Conservation (phyloP, 2,113 vertebrate species). For the Diadophis punctatus region DNA sequence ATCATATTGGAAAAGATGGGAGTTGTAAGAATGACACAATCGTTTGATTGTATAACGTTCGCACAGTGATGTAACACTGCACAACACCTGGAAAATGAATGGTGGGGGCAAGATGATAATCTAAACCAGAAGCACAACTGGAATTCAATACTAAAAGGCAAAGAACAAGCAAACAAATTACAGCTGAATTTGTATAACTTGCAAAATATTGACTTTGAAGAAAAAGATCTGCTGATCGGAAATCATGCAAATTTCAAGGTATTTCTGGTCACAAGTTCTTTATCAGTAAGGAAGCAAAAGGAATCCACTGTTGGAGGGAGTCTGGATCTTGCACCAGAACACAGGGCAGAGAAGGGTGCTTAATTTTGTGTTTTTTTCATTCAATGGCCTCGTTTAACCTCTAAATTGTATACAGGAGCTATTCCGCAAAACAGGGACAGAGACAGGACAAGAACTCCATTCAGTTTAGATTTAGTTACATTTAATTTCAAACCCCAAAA, state of each 20-base stretch:
- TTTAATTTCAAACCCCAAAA: background rate
- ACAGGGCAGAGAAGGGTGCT: background rate
- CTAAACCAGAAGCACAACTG: background rate
- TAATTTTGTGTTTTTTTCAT: background rate
- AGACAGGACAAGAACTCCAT: background rate
- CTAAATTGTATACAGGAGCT: background rate
- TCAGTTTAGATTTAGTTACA: background rate
- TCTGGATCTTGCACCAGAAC: background rate
- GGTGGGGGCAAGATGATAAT: background rate
- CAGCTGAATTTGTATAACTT: background rate
- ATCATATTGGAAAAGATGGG: background rate
- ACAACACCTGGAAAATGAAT: background rate
- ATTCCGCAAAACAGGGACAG: background rate
- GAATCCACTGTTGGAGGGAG: background rate
- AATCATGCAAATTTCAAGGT: background rate
- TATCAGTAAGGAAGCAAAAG: background rate
- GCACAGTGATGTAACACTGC: background rate
- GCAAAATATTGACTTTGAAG: background rate
- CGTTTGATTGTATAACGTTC: background rate
- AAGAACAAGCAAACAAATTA: background rate
- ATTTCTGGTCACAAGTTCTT: background rate
- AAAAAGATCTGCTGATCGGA: background rate
- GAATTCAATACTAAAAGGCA: background rate
- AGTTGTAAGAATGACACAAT: slow-evolving; percentile 1
- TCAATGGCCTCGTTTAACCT: background rate